Conservation (phyloP, 1,140 invertebrate genomes). For the Nephotettix cincticeps region DNA sequence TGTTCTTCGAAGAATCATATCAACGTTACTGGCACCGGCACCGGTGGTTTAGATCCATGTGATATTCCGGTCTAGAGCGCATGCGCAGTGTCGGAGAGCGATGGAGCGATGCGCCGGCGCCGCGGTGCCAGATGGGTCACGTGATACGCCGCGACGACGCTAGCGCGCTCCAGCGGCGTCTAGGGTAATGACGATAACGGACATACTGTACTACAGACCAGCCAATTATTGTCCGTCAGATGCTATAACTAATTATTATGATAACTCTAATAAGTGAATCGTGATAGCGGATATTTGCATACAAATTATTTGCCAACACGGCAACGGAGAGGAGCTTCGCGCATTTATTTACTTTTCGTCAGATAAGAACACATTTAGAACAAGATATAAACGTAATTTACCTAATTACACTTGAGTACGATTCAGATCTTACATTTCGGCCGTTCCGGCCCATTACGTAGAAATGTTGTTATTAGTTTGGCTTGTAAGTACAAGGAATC, state of each 20-base stretch:
- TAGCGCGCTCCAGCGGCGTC: background rate
- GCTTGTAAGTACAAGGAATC: background rate
- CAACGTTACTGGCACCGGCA: too few relatives aligned
- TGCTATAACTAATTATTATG: conserved; percentile 8
- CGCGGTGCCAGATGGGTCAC: background rate
- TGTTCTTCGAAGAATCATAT: too few relatives aligned
- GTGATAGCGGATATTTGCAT: background rate
- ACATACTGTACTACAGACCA: background rate
- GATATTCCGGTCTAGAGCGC: too few relatives aligned
- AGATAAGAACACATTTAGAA: conserved; percentile 2
- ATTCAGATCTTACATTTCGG: conserved; percentile 2
- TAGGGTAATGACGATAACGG: too few relatives aligned
- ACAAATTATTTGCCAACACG: conserved; percentile 12
- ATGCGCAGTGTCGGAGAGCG: too few relatives aligned
- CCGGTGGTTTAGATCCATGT: too few relatives aligned
- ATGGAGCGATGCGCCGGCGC: background rate
- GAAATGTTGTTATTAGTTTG: background rate
- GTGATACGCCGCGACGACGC: background rate
- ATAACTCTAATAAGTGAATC: conserved; percentile 12
- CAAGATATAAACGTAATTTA: background rate
- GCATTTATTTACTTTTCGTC: conserved; percentile 10
- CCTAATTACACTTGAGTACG: background rate
- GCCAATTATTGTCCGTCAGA: background rate
- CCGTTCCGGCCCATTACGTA: background rate
- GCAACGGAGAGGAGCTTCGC: background rate